Base-by-base conservation (phyloP, 2,888 invertebrate species). In the Girardia tigrina region DNA sequence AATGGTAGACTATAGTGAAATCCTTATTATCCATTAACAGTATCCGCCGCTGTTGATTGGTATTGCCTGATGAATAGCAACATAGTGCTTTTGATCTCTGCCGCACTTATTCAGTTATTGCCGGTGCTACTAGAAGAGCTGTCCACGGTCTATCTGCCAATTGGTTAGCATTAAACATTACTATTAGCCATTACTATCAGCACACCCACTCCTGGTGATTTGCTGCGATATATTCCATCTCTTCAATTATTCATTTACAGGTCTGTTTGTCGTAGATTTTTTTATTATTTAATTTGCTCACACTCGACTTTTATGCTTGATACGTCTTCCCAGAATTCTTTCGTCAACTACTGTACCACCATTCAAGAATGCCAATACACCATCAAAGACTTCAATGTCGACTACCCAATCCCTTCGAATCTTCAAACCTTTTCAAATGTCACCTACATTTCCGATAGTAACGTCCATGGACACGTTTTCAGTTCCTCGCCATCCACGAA, bases 31-130 rank as follows among this genome's bases (percentile, higher is more conserved):
- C 56, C 56, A 56, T 56, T 56, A 56, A 56, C 56, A 56, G 56
- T 56, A 56, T 56, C 56, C 56, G 56, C 56, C 56, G 56, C 56
- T 56, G 56, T 56, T 56, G 56, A 56, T 56, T 56, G 56, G 56
- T 56, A 56, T 20, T 56, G 56, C 56, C 56, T 56, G 56, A 56
- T 56, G 56, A 56, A 56, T 56, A 56, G 56, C n/a, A 56, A 4
- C 8, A n/a, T n/a, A n/a, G n/a, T 56, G 56, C 56, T n/a, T 56
- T 56, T 56, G 56, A 56, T 56, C 56, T 56, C 4, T 56, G 56
- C 56, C 56, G 56, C 8, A 6, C 4, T 56, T 56, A n/a, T 56
- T 56, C n/a, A 56, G 4, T 20, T 12, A 12, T 56, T 56, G 56
- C 56, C 23, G 56, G 56, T 56, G 56, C 56, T 56, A 56, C 56